Base-by-base conservation (phyloP, 2,113 vertebrate species). In the Pseudopodoces humilis region DNA sequence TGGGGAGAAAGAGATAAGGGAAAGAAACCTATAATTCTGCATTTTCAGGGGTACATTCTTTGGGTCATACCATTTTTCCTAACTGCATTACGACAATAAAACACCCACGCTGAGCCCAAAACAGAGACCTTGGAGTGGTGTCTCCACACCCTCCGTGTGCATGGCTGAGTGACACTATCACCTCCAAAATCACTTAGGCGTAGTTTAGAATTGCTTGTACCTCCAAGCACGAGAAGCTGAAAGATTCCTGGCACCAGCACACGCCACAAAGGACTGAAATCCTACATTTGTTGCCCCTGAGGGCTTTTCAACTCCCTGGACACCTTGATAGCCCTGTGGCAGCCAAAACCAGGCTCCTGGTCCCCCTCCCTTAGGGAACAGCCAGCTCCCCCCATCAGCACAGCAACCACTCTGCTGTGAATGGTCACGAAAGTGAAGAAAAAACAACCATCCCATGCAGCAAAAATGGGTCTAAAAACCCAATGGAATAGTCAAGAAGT, bases 391-490 rank as follows among this genome's bases (percentile, higher is more conserved):
- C 49, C 30, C 37, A 20, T 5, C n/a, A 86, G 67, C 41, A 55
- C 30, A 53, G 50, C 0, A 0, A 76, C 5, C 9, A 1, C 23
- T 28, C 58, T 16, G 53, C 69, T n/a, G 43, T 2, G 37, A 49
- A 55, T 0, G 2, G 27, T 8, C 24, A 35, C 22, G 43, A 46
- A 74, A 74, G 24, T 10, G 25, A 35, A 84, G 7, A 24, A 62
- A 80, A 60, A 17, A 0, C n/a, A 55, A 23, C 13, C 24, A 28
- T 14, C 18, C 13, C 2, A 3, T 14, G 33, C 74, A 82, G 64
- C 58, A 75, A 67, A 86, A 88, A 22, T 0, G 0, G 8, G 33
- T 22, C 85, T 70, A 24, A 67, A 91, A 92, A 4, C 11, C 11
- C 37, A 67, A 9, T 0, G n/a, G 33, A 67, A 59, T 0, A 78